Evolutionary conservation across 2,797 vertebrate genomes (phyloP), one percentile per base, ranked within the genome.

Genomic region (Channa striata): DNA sequence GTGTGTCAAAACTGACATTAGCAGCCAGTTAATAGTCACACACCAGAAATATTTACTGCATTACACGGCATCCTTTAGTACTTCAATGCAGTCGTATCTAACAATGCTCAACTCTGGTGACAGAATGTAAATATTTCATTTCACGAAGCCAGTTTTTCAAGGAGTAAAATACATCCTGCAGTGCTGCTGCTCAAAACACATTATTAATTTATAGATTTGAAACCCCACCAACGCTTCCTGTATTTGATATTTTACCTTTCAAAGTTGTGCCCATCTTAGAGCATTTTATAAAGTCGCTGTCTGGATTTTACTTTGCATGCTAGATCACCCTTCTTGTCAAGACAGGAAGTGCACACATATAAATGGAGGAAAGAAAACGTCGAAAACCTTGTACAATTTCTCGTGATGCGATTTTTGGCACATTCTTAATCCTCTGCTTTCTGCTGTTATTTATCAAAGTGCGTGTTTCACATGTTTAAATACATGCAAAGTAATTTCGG

Each of bases 121-220:
- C 88, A 90, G 80, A 90, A 92, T 77, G 87, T 93, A 93, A 94
- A 94, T 94, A 93, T 94, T 94, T 93, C n/a, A 95, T 94, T 91
- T 89, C 70, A 66, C 74, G 78, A 77, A 89, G 82, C 80, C 56
- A 46, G 78, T 85, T 90, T 92, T 76, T 89, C 69, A 72, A 85
- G 86, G 59, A 80, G 88, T 69, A 72, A 84, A 90, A 87, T 84
- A 78, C 83, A 78, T 89, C 86, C 86, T 61, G 82, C 90, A 79
- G 79, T 70, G 87, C 82, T 66, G 77, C 88, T 81, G 87, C 91
- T 91, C 89, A 71, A 84, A 92, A 89, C 87, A 74, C 90, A 94
- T 94, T 91, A 94, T 92, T 94, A 86, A 93, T 94, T 92, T 92
- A 94, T 89, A 77, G 84, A 76, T 81, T 70, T 89, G 89, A 92